Percentiles rank a stretch among this genome's conserved stretches.
These are phyloP conservation scores for Leucophora obtusa DNA, from an alignment of 2,888 invertebrate genomes.

Conservation along the genomic window DNA sequence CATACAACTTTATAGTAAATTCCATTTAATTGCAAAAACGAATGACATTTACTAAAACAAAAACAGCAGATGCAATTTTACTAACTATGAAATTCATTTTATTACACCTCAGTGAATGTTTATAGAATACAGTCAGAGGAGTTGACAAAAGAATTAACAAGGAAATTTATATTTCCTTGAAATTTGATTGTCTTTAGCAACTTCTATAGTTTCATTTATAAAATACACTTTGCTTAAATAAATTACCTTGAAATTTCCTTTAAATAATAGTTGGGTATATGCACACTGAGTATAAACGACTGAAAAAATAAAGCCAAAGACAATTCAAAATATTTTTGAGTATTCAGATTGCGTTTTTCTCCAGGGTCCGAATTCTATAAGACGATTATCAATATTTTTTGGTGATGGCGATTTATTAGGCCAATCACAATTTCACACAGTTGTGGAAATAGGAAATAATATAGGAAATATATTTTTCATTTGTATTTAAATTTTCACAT, in stretches of 20 bases:
- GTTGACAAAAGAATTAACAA: neutral
- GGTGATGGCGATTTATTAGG: too few relatives aligned
- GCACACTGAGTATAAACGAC: too few relatives aligned
- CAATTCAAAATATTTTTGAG: too few relatives aligned
- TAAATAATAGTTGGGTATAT: too few relatives aligned
- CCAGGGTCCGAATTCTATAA: too few relatives aligned
- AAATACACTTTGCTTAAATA: neutral
- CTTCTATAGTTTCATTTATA: neutral
- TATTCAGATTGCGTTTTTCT: too few relatives aligned
- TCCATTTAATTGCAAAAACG: neutral
- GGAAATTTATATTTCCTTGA: constrained; percentile 11
- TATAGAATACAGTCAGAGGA: neutral
- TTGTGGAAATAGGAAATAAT: too few relatives aligned
- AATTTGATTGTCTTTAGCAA: constrained; percentile 1
- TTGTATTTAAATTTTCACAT: too few relatives aligned
- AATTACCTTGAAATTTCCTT: neutral
- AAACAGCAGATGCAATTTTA: neutral
- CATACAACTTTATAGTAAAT: neutral
- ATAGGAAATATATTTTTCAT: too few relatives aligned
- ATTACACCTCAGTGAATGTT: neutral
- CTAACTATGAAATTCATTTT: neutral
- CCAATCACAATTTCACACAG: too few relatives aligned
- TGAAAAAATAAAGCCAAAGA: too few relatives aligned
- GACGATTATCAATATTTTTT: too few relatives aligned
- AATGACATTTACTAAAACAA: neutral